Percentiles rank a stretch among this genome's conserved stretches.
Conservation (phyloP, 2,888 invertebrate species). For the Sericinus montela region DNA sequence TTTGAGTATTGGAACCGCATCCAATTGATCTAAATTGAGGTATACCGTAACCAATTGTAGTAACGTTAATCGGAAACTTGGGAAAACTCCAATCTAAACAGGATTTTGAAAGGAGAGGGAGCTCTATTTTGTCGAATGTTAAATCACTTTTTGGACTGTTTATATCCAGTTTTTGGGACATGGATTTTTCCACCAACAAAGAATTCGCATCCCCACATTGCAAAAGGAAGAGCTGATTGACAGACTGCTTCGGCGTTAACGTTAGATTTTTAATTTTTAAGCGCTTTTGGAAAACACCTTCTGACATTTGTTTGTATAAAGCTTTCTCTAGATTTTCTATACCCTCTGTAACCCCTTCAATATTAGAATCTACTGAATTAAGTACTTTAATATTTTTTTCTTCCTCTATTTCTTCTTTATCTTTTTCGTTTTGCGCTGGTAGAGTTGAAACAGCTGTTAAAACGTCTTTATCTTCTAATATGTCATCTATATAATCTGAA, state of each 20-base stretch:
- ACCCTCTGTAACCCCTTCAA: not conserved
- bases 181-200: constrained; percentile 40
- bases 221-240: constrained; percentile 43
- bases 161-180: constrained; percentile 34
- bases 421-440: constrained; percentile 16
- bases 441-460: constrained; percentile 42
- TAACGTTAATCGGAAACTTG: constrained; percentile 49
- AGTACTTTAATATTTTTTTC: not conserved
- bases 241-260: constrained; percentile 53
- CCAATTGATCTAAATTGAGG: constrained; percentile 21
- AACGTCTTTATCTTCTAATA: constrained; percentile 45
- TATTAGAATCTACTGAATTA: not conserved
- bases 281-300: constrained; percentile 47
- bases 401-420: constrained; percentile 17
- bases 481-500: constrained; percentile 41
- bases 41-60: constrained; percentile 57
- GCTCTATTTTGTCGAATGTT: constrained; percentile 30
- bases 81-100: constrained; percentile 41
- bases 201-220: constrained; percentile 56
- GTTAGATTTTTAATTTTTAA: constrained; percentile 51
- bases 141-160: constrained; percentile 26
- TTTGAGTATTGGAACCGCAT: constrained; percentile 21
- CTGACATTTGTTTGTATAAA: constrained; percentile 39
- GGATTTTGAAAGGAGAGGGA: constrained; percentile 37
- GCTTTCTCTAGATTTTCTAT: constrained; percentile 35